phyloP scores from a whole-genome alignment of 2,888 invertebrate genomes.

The Athripsodes cinereus region DNA sequence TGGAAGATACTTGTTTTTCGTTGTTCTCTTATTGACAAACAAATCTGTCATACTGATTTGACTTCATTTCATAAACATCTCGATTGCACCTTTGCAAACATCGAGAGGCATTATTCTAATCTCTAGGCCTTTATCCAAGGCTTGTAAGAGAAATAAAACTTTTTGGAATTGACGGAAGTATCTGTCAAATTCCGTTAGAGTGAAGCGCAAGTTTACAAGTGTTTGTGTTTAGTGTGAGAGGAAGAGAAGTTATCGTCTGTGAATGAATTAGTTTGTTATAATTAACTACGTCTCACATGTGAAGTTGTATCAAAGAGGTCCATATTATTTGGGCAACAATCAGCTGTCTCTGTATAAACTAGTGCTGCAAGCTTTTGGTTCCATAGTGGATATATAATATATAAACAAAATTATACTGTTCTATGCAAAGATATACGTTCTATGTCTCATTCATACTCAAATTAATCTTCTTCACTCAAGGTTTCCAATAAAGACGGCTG shows the following conservation, averaged over 20 bases:
- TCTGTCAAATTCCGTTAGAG: background rate
- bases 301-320: background rate
- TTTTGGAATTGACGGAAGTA: background rate
- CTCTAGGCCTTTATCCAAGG: too few relatives aligned
- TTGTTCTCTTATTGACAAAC: background rate
- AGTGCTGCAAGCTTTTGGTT: too few relatives aligned
- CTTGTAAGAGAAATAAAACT: too few relatives aligned
- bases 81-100: too few relatives aligned
- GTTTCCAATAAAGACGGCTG: too few relatives aligned
- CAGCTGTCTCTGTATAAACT: background rate
- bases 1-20: background rate
- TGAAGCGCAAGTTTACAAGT: background rate
- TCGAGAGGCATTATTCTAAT: too few relatives aligned
- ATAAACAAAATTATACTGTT: too few relatives aligned
- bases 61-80: too few relatives aligned
- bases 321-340: background rate
- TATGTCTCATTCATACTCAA: too few relatives aligned
- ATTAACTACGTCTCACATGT: background rate
- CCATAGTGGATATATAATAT: too few relatives aligned
- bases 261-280: background rate
- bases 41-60: background rate
- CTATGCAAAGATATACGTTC: too few relatives aligned
- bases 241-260: background rate
- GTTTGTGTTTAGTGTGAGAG: background rate
- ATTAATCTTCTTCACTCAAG: too few relatives aligned